Evolutionary conservation across 2,797 vertebrate genomes (phyloP).

Genomic region (Scolopax rusticola): DNA sequence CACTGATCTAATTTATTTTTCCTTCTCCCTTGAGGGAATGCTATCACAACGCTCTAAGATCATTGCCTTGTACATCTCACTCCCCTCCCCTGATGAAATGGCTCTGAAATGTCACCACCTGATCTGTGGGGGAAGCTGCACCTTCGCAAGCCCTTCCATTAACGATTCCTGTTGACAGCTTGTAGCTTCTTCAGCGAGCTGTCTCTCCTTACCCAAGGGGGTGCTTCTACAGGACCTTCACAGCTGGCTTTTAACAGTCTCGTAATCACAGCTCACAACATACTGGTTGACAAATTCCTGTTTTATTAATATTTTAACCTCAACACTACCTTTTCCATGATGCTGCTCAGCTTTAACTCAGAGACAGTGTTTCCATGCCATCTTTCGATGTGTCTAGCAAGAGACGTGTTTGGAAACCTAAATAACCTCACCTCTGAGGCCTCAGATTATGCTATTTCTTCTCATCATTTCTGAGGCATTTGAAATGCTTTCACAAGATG

Average conservation of each 20-base stretch:
- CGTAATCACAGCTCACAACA: neutral
- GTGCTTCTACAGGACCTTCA: conserved; percentile 12
- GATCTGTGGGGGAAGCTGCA: neutral
- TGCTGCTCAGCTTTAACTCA: neutral
- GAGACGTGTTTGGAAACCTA: neutral
- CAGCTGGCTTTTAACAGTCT: conserved; percentile 12
- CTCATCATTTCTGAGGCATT: neutral
- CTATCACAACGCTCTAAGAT: conserved; percentile 63
- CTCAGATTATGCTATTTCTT: neutral
- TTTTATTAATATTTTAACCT: conserved; percentile 17
- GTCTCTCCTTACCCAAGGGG: conserved; percentile 29
- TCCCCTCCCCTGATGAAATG: conserved; percentile 53
- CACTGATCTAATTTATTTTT: conserved; percentile 72
- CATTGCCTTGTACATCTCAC: conserved; percentile 50
- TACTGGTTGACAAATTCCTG: neutral
- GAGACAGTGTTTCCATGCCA: neutral
- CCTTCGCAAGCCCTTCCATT: conserved; percentile 13
- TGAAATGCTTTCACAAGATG: neutral
- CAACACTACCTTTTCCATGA: neutral
- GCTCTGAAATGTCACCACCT: conserved; percentile 60
- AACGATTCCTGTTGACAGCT: conserved; percentile 56
- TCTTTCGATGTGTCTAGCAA: neutral
- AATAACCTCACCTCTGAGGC: neutral
- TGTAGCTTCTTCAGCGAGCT: neutral
- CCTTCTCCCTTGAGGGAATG: conserved; percentile 60